Conservation (phyloP, 2,113 vertebrate species). For the Zosterops borbonicus region DNA sequence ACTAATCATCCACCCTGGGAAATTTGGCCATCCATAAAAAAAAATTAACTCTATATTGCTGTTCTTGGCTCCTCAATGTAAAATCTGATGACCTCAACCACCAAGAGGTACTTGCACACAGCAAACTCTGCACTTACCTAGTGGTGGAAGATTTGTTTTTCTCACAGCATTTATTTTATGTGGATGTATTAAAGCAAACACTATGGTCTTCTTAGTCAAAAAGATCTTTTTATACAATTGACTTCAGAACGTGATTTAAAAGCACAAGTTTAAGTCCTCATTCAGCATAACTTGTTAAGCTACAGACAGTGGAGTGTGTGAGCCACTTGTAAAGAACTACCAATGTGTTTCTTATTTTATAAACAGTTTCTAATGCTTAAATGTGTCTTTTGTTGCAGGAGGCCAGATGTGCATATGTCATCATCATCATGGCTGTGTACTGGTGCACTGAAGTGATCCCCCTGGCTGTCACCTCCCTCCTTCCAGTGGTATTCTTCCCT, state of each 20-base stretch:
- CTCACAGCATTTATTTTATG: neutral
- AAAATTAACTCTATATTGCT: neutral
- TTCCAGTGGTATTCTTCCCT: constrained; percentile 91
- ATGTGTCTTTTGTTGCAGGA: constrained; percentile 74
- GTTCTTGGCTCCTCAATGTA: neutral
- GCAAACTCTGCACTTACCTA: neutral
- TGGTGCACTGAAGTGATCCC: constrained; percentile 97
- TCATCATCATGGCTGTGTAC: constrained; percentile 91
- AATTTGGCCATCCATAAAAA: neutral
- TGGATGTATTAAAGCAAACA: neutral
- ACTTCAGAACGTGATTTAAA: neutral
- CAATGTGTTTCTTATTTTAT: neutral
- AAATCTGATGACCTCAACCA: neutral
- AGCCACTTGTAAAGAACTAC: neutral
- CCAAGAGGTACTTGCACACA: neutral
- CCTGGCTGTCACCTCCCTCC: constrained; percentile 86
- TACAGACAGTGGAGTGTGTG: neutral
- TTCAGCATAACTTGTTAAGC: neutral
- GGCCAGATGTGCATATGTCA: constrained; percentile 87
- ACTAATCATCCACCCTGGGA: neutral
- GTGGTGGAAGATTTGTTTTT: neutral
- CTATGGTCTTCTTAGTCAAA: neutral
- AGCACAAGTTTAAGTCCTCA: neutral
- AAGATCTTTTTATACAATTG: neutral
- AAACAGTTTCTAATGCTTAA: neutral